Conservation (phyloP, 2,797 vertebrate species). For the Rhyacichthys aspro region DNA sequence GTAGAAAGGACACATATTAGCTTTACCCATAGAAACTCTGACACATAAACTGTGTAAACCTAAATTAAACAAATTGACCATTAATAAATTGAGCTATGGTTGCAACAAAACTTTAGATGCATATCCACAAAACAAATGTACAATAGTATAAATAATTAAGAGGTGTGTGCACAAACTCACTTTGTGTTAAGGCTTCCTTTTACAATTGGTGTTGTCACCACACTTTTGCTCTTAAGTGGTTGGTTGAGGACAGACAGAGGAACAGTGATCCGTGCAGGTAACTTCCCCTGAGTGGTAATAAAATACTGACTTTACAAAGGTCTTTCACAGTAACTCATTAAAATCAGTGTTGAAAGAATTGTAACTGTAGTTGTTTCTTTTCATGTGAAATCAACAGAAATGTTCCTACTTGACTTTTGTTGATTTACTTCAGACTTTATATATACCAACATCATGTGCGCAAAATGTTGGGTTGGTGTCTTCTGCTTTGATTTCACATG, state of each 20-base stretch:
- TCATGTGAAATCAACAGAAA: too few species aligned
- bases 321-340: neutral
- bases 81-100: too few species aligned
- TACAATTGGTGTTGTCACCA: slow-evolving; percentile 93
- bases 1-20: neutral
- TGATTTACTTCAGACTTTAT: too few species aligned
- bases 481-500: too few species aligned
- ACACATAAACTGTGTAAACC: neutral
- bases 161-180: slow-evolving; percentile 78
- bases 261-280: slow-evolving; percentile 93
- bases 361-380: too few species aligned
- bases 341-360: too few species aligned
- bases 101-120: neutral
- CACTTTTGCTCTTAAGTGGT: slow-evolving; percentile 93
- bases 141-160: neutral
- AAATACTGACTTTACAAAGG: slow-evolving; percentile 5
- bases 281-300: slow-evolving; percentile 85
- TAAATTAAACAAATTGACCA: too few species aligned
- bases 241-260: slow-evolving; percentile 96
- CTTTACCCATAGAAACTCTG: neutral
- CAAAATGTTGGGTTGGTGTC: too few species aligned
- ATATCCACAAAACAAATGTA: neutral
- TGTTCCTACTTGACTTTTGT: too few species aligned
- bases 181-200: slow-evolving; percentile 95
- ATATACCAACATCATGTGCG: too few species aligned